phyloP scores from a whole-genome alignment of 2,888 invertebrate genomes.

The Matsumyia berberina region DNA sequence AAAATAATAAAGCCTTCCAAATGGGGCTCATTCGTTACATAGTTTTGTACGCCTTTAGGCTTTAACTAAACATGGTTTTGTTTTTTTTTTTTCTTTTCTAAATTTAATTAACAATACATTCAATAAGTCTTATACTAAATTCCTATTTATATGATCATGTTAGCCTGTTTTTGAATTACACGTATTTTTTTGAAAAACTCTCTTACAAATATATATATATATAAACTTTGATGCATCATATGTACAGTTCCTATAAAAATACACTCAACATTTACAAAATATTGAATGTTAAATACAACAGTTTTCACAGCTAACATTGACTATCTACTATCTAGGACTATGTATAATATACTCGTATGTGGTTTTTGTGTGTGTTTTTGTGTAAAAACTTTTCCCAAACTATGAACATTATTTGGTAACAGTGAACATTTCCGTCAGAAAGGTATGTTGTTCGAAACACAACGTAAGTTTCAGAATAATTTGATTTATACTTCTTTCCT shows the following conservation, averaged over 20 bases:
- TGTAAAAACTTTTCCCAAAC: constrained; percentile 22
- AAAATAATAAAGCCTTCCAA: constrained; percentile 61
- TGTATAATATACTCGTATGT: background rate
- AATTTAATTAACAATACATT: background rate
- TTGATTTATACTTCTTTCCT: constrained; percentile 18
- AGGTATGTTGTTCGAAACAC: constrained; percentile 7
- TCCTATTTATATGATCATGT: constrained; percentile 6
- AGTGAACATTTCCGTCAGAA: constrained; percentile 34
- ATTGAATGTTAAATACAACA: constrained; percentile 65
- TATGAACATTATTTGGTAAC: constrained; percentile 25
- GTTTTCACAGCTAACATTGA: constrained; percentile 68
- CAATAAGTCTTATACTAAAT: background rate
- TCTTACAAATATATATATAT: background rate
- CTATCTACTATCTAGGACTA: constrained; percentile 44
- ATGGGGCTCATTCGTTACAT: constrained; percentile 70
- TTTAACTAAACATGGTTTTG: background rate
- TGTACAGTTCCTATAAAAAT: constrained; percentile 36
- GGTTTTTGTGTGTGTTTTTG: background rate
- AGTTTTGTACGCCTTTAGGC: constrained; percentile 70
- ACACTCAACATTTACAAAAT: constrained; percentile 62
- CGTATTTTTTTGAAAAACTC: background rate
- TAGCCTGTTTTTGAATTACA: background rate
- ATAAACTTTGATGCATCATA: background rate
- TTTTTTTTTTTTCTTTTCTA: background rate
- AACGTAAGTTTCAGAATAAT: constrained; percentile 40